Evolutionary conservation across 2,888 invertebrate species (phyloP), one percentile per base, ranked within the genome.

Genomic region (Chaetogeoica ovagalla): DNA sequence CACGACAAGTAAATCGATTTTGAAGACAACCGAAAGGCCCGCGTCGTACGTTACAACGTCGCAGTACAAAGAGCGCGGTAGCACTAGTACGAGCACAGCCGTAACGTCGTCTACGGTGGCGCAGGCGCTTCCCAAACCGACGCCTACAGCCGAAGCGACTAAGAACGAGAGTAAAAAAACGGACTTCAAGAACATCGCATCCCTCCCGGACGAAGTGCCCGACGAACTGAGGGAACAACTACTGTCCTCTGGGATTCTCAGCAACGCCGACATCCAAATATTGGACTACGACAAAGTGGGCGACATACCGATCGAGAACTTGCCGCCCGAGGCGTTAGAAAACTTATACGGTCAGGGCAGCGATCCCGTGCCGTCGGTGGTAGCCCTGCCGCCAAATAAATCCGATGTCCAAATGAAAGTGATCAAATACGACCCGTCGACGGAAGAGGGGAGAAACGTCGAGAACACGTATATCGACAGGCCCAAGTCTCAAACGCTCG

Each of bases 281-380:
- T 87, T 95, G 82, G 94, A 95, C 87, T 95, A 95, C 84, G 94
- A 95, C 85, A 94, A 95, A 88, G 91, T 94, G 62, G 94, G 95
- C 52, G 94, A 94, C 83, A 94, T 94, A 77, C 92, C 93, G 7
- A 87, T 95, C 73, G 94, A 94, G 83, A 93, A 92, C 82, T 86
- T 95, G 72, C 94, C 94, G 3, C 93, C 94, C 74, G 94, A 95
- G 86, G 94, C 94, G 84, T 86, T 95, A 81, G 94, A 94, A 59
- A 94, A 94, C 86, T 94, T 95, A 86, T 94, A 94, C 85, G 91
- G 92, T 30, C 77, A 79, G 30, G 94, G 94, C 75, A 93, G 93
- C 84, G 92, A 92, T 85, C 91, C 90, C 65, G 89, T 91, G 66
- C 89, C 93, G 17, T 88, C 91, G n/a, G n/a, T n/a, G 17, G 88